Base-by-base conservation (phyloP, 1,140 invertebrate genomes). In the Oedothorax gibbosus region DNA sequence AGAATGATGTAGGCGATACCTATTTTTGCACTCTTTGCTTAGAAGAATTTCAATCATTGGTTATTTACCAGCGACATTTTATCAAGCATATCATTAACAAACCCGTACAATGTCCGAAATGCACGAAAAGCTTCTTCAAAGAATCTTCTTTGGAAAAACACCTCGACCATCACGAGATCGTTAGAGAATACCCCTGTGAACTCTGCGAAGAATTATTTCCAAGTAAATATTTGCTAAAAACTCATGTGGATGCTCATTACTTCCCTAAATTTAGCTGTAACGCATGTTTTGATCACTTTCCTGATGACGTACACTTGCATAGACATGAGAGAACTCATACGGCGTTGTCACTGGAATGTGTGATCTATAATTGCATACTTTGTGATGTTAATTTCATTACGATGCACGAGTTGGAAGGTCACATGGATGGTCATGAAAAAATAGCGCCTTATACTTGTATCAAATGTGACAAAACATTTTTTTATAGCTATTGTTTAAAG, bases 271-370 rank as follows among this genome's bases (percentile, higher is more conserved):
- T 56, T 15, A 56, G 56, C 12, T 77, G 75, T 50, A 77, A 77
- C 53, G 60, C 20, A 12, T 77, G 75, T 20, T 65, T 65, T 51
- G n/a, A 18, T 12, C 7, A 7, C 14, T 77, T 77, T 21, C 35
- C 49, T 18, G 53, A 53, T 20, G 7, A 0, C 51, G 35, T 49
- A 21, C 14, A 20, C 8, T 53, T 77, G 20, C 18, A 77, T n/a
- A 65, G 51, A 51, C 75, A 77, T 53, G 75, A 77, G 21, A 77
- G 53, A 65, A 50, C 7, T 14, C 75, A 77, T 20, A 77, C 60
- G 18, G 72, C 56, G 15, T 14, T 75, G 4, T 64, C 50, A 65
- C 35, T 57, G 18, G 54, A 21, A 21, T n/a, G 8, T 57, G 15
- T 75, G 10, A 57, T 18, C 51, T 75, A 75, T 11, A n/a, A 18